Evolutionary conservation across 2,888 invertebrate species (phyloP).

Genomic region (Polymixis lichenea): DNA sequence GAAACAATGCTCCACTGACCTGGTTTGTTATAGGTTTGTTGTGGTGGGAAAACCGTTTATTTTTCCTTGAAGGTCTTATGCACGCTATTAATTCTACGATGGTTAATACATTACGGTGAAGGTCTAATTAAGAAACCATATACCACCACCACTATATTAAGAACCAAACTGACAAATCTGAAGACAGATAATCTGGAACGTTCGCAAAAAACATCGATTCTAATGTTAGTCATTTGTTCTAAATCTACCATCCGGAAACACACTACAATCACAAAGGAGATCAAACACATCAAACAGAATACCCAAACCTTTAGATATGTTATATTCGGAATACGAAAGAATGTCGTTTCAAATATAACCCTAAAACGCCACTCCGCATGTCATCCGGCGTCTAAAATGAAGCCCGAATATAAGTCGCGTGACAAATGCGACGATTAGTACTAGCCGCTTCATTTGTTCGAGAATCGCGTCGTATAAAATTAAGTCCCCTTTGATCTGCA

Average conservation of each 20-base stretch:
- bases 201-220: background rate
- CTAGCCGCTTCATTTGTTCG: slow-evolving; percentile 71
- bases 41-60: background rate
- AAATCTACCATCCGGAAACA: slow-evolving; percentile 19
- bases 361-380: slow-evolving; percentile 19
- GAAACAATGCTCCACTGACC: slow-evolving; percentile 40
- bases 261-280: slow-evolving; percentile 37
- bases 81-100: no score
- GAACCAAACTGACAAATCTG: no score
- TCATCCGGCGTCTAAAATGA: slow-evolving; percentile 54
- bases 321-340: slow-evolving; percentile 32
- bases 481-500: slow-evolving; percentile 66
- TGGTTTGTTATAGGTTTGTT: slow-evolving; percentile 8
- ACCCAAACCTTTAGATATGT: slow-evolving; percentile 27
- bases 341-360: slow-evolving; percentile 49
- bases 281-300: slow-evolving; percentile 38
- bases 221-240: slow-evolving; percentile 16
- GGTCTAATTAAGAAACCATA: background rate
- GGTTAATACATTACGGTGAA: background rate
- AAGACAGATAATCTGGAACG: background rate
- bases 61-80: background rate
- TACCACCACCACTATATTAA: no score
- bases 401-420: slow-evolving; percentile 46
- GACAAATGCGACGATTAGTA: slow-evolving; percentile 68
- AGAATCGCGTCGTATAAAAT: slow-evolving; percentile 68